Percentiles rank a stretch among this genome's conserved stretches.
Evolutionary conservation across 2,113 vertebrate genomes (phyloP).

Genomic region (Paradoxurus hermaphroditus): DNA sequence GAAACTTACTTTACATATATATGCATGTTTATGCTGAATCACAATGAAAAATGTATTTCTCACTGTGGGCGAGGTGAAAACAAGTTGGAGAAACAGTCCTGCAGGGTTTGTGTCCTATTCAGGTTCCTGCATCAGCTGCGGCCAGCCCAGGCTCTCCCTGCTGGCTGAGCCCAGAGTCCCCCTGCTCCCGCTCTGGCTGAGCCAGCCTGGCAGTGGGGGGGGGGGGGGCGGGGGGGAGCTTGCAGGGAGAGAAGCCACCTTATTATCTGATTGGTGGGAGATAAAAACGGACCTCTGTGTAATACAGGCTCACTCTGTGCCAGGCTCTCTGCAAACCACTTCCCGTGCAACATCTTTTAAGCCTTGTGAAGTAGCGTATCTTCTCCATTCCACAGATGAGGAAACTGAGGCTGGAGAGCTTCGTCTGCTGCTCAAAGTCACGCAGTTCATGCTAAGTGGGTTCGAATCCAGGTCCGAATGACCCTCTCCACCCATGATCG

Average conservation of each 20-base stretch:
- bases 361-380: not conserved
- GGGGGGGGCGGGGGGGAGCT: not conserved
- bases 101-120: not conserved
- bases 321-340: not conserved
- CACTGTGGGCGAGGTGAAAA: not conserved
- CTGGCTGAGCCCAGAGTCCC: not conserved
- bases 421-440: not conserved
- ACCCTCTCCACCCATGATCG: not conserved
- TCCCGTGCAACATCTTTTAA: not conserved
- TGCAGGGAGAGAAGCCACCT: not conserved
- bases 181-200: rapidly evolving
- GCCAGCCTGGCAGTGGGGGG: not conserved
- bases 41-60: not conserved
- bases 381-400: not conserved
- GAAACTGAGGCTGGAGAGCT: not conserved
- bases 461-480: not conserved
- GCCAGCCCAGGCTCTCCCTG: not conserved
- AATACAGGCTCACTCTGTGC: rapidly evolving
- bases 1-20: not conserved
- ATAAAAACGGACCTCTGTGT: rapidly evolving
- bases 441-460: rapidly evolving
- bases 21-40: not conserved
- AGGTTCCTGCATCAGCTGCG: too few species aligned
- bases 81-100: not conserved
- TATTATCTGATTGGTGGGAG: rapidly evolving